These are phyloP conservation scores for Lepisosteus oculatus DNA, from an alignment of 2,113 vertebrate genomes.

Conservation along the genomic window DNA sequence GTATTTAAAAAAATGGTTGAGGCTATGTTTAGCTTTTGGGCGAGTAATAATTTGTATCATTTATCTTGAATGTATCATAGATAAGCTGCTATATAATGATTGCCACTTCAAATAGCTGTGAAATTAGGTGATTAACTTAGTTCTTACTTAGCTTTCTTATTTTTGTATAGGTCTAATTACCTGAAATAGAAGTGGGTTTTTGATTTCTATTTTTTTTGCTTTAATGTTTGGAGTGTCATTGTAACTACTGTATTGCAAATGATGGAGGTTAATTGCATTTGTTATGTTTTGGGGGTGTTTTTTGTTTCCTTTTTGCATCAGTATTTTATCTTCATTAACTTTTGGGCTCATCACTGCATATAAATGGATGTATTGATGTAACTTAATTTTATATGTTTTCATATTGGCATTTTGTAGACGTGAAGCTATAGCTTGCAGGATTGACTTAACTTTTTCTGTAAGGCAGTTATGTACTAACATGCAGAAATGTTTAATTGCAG, in stretches of 20 bases:
- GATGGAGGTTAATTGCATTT: conserved; percentile 90
- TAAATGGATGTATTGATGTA: conserved; percentile 91
- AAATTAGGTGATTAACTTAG: conserved; percentile 97
- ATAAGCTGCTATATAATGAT: conserved; percentile 99
- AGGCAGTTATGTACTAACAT: conserved; percentile 68
- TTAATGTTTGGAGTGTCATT: conserved; percentile 96
- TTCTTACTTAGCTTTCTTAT: conserved; percentile 91
- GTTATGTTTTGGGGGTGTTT: conserved; percentile 80
- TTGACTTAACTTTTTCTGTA: conserved; percentile 87
- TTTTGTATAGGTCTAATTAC: conserved; percentile 96
- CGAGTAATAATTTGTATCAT: conserved; percentile 98
- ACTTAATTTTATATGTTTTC: conserved; percentile 97
- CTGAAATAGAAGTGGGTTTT: conserved; percentile 92
- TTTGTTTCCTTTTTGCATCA: conserved; percentile 80
- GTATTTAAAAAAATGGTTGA: conserved; percentile 78
- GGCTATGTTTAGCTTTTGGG: conserved; percentile 94
- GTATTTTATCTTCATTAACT: conserved; percentile 98
- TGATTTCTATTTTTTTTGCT: conserved; percentile 77
- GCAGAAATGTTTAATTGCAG: conserved; percentile 61
- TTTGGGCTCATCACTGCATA: conserved; percentile 94
- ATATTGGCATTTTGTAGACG: conserved; percentile 87
- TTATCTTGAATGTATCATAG: conserved; percentile 99
- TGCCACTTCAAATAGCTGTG: conserved; percentile 99
- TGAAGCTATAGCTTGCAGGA: conserved; percentile 93
- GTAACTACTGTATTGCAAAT: conserved; percentile 99